Evolutionary conservation across 2,888 invertebrate species (phyloP).

Genomic region (Campoplex nolae): DNA sequence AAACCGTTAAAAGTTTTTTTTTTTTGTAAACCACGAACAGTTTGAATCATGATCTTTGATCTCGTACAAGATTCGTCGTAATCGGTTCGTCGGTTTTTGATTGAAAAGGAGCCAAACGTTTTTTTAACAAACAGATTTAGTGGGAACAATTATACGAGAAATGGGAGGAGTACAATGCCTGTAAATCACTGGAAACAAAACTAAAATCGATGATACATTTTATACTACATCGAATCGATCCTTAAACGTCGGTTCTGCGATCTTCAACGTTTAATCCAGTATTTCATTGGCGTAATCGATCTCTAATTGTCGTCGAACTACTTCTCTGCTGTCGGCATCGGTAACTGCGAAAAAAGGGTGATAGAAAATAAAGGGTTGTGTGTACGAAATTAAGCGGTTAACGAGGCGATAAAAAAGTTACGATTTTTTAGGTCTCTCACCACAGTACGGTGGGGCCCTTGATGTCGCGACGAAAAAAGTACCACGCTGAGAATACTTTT

Average conservation of each 20-base stretch:
- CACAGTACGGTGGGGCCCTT: slow-evolving; percentile 85
- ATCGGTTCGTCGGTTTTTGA: no score
- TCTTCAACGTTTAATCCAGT: slow-evolving; percentile 22
- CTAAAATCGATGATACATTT: no score
- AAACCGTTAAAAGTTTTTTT: no score
- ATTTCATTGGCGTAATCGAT: slow-evolving; percentile 66
- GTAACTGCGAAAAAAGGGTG: slow-evolving; percentile 68
- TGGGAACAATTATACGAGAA: no score
- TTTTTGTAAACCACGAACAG: no score
- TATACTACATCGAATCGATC: no score
- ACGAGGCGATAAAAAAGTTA: neutral
- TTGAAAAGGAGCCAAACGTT: no score
- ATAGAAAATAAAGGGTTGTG: neutral
- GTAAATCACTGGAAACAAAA: neutral
- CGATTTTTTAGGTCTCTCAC: slow-evolving; percentile 82
- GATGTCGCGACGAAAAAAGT: slow-evolving; percentile 86
- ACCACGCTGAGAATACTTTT: slow-evolving; percentile 84
- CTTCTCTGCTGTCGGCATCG: slow-evolving; percentile 54
- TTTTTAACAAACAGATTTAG: no score
- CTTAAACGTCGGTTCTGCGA: neutral
- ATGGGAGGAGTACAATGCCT: no score
- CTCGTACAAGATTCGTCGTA: no score
- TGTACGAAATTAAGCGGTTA: neutral
- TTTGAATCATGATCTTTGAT: no score
- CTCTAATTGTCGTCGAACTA: slow-evolving; percentile 66